These are phyloP conservation scores for Rhamphomyia laevipes DNA, from an alignment of 2,888 invertebrate genomes.

Conservation along the genomic window DNA sequence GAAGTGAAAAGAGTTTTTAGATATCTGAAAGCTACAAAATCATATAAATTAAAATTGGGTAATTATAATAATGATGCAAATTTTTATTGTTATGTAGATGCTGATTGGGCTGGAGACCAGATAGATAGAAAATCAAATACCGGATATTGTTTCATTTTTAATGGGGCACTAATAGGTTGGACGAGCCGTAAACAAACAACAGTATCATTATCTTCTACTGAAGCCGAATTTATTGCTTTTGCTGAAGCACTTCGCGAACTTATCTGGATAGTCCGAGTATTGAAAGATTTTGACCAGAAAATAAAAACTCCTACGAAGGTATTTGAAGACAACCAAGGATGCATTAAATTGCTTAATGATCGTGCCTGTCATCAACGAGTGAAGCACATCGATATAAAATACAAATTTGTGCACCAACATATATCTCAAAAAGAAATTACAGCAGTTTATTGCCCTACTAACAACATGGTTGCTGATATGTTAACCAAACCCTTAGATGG, in stretches of 20 bases:
- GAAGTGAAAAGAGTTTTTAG: slow-evolving; percentile 10
- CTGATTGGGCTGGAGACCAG: slow-evolving; percentile 21
- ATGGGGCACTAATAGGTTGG: slow-evolving; percentile 17
- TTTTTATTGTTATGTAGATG: slow-evolving; percentile 5
- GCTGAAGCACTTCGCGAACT: neutral
- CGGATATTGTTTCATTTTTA: slow-evolving; percentile 15
- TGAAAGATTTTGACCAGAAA: neutral
- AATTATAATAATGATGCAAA: neutral
- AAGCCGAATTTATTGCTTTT: neutral
- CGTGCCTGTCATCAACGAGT: neutral
- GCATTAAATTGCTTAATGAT: neutral
- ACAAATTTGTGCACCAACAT: neutral
- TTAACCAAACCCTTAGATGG: neutral
- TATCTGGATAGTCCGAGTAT: neutral
- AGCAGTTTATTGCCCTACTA: neutral
- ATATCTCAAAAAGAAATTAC: neutral
- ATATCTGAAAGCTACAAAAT: slow-evolving; percentile 15
- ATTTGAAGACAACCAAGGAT: neutral
- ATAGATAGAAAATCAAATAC: slow-evolving; percentile 20
- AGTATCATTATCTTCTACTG: neutral
- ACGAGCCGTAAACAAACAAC: slow-evolving; percentile 16
- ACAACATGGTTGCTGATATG: neutral
- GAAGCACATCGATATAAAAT: neutral
- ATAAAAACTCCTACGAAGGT: neutral
- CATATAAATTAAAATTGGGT: neutral